Conservation (phyloP, 2,888 invertebrate species). For the Apomyelois bistriatella region DNA sequence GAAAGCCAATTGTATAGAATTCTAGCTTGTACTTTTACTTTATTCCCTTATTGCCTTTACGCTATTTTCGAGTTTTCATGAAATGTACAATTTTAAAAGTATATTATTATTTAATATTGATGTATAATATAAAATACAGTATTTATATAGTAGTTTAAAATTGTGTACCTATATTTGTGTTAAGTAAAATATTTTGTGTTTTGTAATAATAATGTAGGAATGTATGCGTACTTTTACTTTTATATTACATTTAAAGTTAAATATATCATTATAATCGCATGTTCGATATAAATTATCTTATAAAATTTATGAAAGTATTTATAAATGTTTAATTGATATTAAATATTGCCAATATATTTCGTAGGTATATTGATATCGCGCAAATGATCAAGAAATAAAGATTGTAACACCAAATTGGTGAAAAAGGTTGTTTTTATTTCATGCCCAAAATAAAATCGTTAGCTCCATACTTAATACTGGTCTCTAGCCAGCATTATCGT, state of each 20-base stretch:
- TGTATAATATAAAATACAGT: slow-evolving; percentile 2
- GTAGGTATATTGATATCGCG: slow-evolving; percentile 54
- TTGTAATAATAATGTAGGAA: no score
- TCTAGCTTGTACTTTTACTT: no score
- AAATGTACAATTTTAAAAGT: not conserved
- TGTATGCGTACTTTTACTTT: not conserved
- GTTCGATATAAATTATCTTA: slow-evolving; percentile 24
- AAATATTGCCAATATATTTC: slow-evolving; percentile 49
- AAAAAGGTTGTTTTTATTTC: slow-evolving; percentile 19
- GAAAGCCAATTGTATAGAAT: no score
- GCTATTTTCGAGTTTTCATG: no score
- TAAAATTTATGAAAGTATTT: slow-evolving; percentile 34
- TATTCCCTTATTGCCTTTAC: no score
- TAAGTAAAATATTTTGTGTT: not conserved
- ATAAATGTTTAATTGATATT: slow-evolving; percentile 40
- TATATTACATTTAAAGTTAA: not conserved
- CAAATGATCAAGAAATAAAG: slow-evolving; percentile 59
- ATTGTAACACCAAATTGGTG: slow-evolving; percentile 51
- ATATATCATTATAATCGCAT: not conserved
- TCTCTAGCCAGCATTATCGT: no score
- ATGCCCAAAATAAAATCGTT: not conserved
- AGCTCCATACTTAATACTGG: no score
- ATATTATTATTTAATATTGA: no score
- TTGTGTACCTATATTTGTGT: not conserved
- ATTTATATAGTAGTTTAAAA: slow-evolving; percentile 7